phyloP scores from a whole-genome alignment of 35 echinoderm and acorn worm genomes.

The Apostichopus parvimensis region DNA sequence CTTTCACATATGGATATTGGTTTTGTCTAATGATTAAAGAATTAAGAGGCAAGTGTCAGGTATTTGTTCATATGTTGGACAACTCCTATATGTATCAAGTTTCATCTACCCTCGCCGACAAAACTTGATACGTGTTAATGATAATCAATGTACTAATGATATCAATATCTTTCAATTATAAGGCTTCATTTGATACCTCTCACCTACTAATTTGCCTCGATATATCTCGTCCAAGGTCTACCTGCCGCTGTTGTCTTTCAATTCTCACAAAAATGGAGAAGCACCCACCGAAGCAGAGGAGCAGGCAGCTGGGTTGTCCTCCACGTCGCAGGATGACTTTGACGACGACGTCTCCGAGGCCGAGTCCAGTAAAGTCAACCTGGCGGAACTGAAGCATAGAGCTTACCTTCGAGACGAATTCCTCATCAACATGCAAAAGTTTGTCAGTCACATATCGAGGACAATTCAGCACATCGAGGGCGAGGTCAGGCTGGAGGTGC shows the following conservation, averaged over 20 bases:
- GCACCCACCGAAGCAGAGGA: conserved; percentile 75
- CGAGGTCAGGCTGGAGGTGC: conserved; percentile 87
- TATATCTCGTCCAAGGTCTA: conserved; percentile 76
- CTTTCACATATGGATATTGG: too few species aligned
- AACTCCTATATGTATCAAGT: too few species aligned
- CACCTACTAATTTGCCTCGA: too few species aligned
- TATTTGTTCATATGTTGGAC: too few species aligned
- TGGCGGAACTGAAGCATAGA: conserved; percentile 67
- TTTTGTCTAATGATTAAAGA: too few species aligned
- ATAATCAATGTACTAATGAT: too few species aligned
- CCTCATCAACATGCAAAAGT: conserved; percentile 99
- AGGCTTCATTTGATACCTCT: too few species aligned
- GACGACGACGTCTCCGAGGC: conserved; percentile 62
- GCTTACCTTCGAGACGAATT: conserved; percentile 92
- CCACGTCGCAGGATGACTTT: conserved; percentile 60
- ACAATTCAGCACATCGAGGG: conserved; percentile 99
- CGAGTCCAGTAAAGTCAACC: conserved; percentile 60
- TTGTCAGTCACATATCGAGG: conserved; percentile 83
- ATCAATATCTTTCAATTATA: too few species aligned
- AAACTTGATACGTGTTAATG: too few species aligned
- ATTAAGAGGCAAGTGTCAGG: too few species aligned
- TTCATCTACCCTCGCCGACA: too few species aligned
- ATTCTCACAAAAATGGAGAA: conserved; percentile 89
- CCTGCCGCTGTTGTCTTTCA: conserved; percentile 92
- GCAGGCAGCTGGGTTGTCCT: conserved; percentile 59